phyloP scores from a whole-genome alignment of 2,888 invertebrate genomes.

The Macrosoma leucophasiata region DNA sequence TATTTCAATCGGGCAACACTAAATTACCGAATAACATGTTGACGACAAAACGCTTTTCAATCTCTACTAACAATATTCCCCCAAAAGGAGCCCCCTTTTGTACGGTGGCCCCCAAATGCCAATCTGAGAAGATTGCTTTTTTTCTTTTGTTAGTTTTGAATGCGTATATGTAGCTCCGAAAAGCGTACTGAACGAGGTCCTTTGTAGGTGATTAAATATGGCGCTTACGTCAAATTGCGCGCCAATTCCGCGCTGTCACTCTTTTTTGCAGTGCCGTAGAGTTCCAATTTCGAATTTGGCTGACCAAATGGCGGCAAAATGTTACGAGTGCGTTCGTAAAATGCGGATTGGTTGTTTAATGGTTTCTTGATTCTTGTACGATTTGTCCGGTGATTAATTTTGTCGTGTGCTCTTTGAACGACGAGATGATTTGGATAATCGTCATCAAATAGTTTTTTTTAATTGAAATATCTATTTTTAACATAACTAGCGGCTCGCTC shows the following conservation, averaged over 20 bases:
- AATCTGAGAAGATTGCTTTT: constrained; percentile 74
- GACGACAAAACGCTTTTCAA: constrained; percentile 74
- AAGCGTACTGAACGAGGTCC: constrained; percentile 46
- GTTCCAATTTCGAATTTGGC: constrained; percentile 5
- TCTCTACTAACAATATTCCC: constrained; percentile 61
- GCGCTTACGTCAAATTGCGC: constrained; percentile 34
- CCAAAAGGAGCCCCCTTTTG: constrained; percentile 50
- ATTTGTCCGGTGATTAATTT: constrained; percentile 67
- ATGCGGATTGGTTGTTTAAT: constrained; percentile 71
- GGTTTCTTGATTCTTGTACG: constrained; percentile 63
- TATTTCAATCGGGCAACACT: constrained; percentile 65
- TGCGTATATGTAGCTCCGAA: constrained; percentile 60
- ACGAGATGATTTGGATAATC: too few species aligned
- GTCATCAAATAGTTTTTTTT: too few species aligned
- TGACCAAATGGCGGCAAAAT: constrained; percentile 23
- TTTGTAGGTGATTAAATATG: constrained; percentile 74
- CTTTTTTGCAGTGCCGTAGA: constrained; percentile 11
- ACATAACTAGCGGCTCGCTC: too few species aligned
- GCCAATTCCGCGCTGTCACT: constrained; percentile 19
- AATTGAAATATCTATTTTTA: too few species aligned
- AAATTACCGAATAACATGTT: constrained; percentile 74
- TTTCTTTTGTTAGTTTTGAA: constrained; percentile 75
- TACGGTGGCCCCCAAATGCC: constrained; percentile 65
- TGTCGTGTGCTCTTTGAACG: constrained; percentile 32
- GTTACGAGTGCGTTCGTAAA: constrained; percentile 34